phyloP scores from a whole-genome alignment of 2,113 vertebrate species.

The Cochlearius cochlearius region DNA sequence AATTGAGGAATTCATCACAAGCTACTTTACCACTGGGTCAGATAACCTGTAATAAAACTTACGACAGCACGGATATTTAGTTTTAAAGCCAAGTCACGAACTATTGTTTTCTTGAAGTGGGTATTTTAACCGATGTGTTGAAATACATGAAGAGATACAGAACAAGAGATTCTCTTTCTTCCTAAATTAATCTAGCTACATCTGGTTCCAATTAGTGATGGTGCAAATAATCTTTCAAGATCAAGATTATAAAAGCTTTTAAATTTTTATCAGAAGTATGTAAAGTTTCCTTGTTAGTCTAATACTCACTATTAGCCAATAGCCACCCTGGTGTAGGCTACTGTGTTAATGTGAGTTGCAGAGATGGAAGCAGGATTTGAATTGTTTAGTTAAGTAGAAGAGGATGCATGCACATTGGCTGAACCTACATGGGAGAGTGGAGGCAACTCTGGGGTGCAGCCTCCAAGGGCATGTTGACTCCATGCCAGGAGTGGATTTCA shows the following conservation, averaged over 20 bases:
- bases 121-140: neutral
- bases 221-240: neutral
- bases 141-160: neutral
- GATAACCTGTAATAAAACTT: neutral
- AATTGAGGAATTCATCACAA: neutral
- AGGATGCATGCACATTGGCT: neutral
- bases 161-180: neutral
- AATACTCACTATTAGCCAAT: neutral
- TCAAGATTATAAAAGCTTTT: neutral
- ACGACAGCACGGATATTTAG: neutral
- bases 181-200: neutral
- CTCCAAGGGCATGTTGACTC: neutral
- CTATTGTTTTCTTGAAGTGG: neutral
- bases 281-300: neutral
- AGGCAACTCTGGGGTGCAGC: neutral
- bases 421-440: accelerated
- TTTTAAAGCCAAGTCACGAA: conserved; percentile 34
- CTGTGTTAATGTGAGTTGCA: neutral
- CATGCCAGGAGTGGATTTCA: neutral
- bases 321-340: neutral
- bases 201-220: neutral
- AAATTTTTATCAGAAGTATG: neutral
- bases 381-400: neutral
- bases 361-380: neutral
- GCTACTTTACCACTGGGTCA: neutral